A percentile compares a stretch with the other conserved stretches of the same genome.
Evolutionary conservation across 1,140 invertebrate species (phyloP).

Genomic region (Polypedilum vanderplanki): DNA sequence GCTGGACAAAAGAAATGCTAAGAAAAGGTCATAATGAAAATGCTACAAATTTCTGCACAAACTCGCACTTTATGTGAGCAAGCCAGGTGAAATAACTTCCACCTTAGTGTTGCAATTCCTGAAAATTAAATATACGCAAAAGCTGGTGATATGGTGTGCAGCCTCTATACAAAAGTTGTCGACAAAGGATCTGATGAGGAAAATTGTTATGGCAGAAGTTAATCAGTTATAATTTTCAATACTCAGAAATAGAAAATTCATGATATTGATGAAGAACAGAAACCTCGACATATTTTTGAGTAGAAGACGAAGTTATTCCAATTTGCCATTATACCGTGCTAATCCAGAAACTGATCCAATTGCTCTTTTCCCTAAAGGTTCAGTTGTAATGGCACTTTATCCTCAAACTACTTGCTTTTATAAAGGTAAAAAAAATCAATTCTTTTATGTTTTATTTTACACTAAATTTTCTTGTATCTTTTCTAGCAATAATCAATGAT

Average conservation of each 20-base stretch:
- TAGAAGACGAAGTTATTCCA: slow-evolving; percentile 77
- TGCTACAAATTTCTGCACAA: slow-evolving; percentile 83
- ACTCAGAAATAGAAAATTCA: slow-evolving; percentile 94
- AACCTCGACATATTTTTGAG: slow-evolving; percentile 78
- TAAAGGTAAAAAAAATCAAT: slow-evolving; percentile 46
- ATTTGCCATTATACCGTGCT: slow-evolving; percentile 89
- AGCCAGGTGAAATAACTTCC: slow-evolving; percentile 78
- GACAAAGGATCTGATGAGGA: slow-evolving; percentile 65
- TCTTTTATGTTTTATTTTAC: neutral
- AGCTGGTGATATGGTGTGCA: slow-evolving; percentile 90
- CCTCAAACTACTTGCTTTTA: slow-evolving; percentile 99
- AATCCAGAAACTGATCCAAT: slow-evolving; percentile 91
- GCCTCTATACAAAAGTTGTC: slow-evolving; percentile 78
- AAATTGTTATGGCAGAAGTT: slow-evolving; percentile 97
- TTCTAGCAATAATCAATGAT: slow-evolving; percentile 70
- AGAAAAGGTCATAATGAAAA: slow-evolving; percentile 93
- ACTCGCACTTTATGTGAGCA: slow-evolving; percentile 88
- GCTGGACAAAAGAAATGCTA: slow-evolving; percentile 87
- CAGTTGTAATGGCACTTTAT: slow-evolving; percentile 90
- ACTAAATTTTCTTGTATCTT: too few species aligned
- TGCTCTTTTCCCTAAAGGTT: slow-evolving; percentile 84
- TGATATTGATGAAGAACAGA: slow-evolving; percentile 95
- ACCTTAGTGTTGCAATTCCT: slow-evolving; percentile 86
- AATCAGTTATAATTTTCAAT: slow-evolving; percentile 73
- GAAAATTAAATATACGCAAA: slow-evolving; percentile 88